A percentile compares a stretch with the other conserved stretches of the same genome.
Conservation (phyloP, 1,140 invertebrate species). For the Lordiphosa clarofinis region DNA sequence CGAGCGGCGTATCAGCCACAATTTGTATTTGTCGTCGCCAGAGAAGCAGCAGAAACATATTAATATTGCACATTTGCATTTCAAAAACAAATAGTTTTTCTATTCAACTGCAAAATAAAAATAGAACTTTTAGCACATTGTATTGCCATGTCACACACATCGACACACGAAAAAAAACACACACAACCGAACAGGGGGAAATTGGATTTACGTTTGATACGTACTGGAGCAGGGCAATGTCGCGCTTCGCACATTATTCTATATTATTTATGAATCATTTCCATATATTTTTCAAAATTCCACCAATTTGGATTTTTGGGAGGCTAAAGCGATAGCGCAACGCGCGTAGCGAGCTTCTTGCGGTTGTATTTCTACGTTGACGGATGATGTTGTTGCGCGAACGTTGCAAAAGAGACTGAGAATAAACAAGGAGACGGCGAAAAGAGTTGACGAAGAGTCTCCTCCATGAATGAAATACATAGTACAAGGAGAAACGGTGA, state of each 20-base stretch:
- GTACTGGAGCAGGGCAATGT: constrained; percentile 31
- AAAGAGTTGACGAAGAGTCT: constrained; percentile 7
- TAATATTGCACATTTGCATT: constrained; percentile 69
- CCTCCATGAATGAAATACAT: background rate
- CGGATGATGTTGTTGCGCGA: constrained; percentile 60
- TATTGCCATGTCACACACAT: constrained; percentile 48
- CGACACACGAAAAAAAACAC: constrained; percentile 34
- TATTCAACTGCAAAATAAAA: constrained; percentile 72
- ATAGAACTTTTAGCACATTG: constrained; percentile 72
- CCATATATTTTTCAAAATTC: constrained; percentile 21
- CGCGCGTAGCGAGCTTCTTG: constrained; percentile 45
- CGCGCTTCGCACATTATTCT: constrained; percentile 15
- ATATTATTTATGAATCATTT: constrained; percentile 29
- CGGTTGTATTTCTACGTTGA: constrained; percentile 18
- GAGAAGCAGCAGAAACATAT: constrained; percentile 66
- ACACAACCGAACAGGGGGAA: constrained; percentile 28
- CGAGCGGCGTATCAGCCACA: constrained; percentile 60
- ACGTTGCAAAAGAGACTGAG: constrained; percentile 65
- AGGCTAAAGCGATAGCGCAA: constrained; percentile 29
- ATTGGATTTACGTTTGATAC: constrained; percentile 33
- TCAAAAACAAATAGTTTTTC: constrained; percentile 39
- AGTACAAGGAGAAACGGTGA: background rate
- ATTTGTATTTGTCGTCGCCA: constrained; percentile 69
- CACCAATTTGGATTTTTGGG: constrained; percentile 7
- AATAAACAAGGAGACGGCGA: constrained; percentile 30